Evolutionary conservation across 1,140 invertebrate species (phyloP), one percentile per base, ranked within the genome.

Genomic region (Orius insidiosus): DNA sequence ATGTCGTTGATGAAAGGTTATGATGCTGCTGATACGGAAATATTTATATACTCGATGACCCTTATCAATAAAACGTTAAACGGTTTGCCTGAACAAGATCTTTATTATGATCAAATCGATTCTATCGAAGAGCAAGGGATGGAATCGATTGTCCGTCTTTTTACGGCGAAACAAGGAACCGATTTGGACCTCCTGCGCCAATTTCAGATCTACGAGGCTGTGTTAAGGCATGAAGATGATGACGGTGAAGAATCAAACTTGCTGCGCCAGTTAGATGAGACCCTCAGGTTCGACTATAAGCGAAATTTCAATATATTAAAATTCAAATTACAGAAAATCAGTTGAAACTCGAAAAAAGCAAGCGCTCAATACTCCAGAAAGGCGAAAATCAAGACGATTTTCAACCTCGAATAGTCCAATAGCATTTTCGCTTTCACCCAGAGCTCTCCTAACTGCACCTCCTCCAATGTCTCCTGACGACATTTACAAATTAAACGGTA

Each of bases 41-140:
- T 98, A 8, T 69, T 97, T 1, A 88, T 96, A 49, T 97, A 93
- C 63, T 88, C 92, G 9, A 95, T 90, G 56, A 96, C 90, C 10
- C 71, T 98, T 35, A 80, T 98, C 52, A 98, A 98, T 65, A 95
- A 94, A 68, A 90, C 89, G 19, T 62, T 98, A 10, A 92, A 90
- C 61, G 93, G 92, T 5, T 77, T 98, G 46, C 86, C 88, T 0
- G 94, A 98, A 65, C 87, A 94, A 64, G 92, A 98, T 60, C 88
- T 84, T 7, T 99, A 96, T 62, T 99, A 98, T 59, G 93, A 98
- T 66, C 85, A 98, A 56, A 90, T 93, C 0, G 95, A 99, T 68
- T 75, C 78, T 31, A 65, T 98, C 30, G 94, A 98, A 62, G 89
- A 96, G 54, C 90, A 95, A 58, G 92, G 90, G 3, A 93, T 99